Evolutionary conservation across 2,797 vertebrate species (phyloP).

Genomic region (Acipenser transmontanus): DNA sequence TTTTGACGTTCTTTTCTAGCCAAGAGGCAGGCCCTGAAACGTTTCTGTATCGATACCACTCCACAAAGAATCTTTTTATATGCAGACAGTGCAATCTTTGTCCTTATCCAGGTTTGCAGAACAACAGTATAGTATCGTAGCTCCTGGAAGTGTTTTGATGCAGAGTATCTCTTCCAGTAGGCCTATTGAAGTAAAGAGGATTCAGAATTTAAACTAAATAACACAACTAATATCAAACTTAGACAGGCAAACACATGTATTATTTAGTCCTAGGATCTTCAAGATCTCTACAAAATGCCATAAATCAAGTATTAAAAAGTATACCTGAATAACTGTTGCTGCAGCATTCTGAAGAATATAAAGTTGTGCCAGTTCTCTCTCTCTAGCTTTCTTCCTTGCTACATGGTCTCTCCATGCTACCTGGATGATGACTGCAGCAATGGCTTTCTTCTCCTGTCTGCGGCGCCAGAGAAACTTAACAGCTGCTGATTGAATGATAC

Average conservation of each 20-base stretch:
- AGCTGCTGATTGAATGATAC: conserved; percentile 61
- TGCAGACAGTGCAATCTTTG: conserved; percentile 50
- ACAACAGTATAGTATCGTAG: conserved; percentile 54
- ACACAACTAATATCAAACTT: background rate
- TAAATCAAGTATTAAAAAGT: background rate
- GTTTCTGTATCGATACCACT: conserved; percentile 57
- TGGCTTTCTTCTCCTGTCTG: conserved; percentile 36
- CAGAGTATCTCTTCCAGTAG: conserved; percentile 64
- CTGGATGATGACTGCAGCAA: conserved; percentile 68
- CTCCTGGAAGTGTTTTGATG: conserved; percentile 51
- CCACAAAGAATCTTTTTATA: conserved; percentile 57
- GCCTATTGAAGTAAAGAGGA: conserved; percentile 44
- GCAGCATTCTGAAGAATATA: conserved; percentile 51
- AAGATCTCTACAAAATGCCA: background rate
- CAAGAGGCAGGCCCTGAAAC: conserved; percentile 42
- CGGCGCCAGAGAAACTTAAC: conserved; percentile 56
- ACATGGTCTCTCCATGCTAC: conserved; percentile 64
- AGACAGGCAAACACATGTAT: background rate
- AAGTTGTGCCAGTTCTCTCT: conserved; percentile 44
- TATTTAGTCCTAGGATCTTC: too few relatives aligned
- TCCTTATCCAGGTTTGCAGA: conserved; percentile 72
- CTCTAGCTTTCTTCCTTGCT: conserved; percentile 45
- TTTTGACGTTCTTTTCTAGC: conserved; percentile 42
- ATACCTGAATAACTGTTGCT: conserved; percentile 76
- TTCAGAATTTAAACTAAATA: background rate